Conservation (phyloP, 2,888 invertebrate genomes). For the Eupithecia pulchellata region DNA sequence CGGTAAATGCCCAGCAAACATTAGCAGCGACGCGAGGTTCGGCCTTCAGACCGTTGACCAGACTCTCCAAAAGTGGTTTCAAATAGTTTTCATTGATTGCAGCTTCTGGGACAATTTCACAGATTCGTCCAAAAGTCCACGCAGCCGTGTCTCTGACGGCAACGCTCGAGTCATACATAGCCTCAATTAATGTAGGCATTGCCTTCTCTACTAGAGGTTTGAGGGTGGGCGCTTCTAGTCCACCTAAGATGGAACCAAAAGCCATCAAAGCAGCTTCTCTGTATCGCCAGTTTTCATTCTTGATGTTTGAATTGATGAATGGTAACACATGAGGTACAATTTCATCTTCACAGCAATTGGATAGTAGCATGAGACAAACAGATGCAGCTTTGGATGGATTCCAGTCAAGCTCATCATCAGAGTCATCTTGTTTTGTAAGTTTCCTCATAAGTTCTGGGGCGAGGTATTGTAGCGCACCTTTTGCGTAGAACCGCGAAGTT, state of each 20-base stretch:
- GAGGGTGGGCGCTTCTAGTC: slow-evolving; percentile 93
- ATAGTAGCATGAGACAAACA: slow-evolving; percentile 98
- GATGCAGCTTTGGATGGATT: slow-evolving; percentile 99
- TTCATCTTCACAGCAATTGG: slow-evolving; percentile 98
- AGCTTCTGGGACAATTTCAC: slow-evolving; percentile 98
- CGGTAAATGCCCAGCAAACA: slow-evolving; percentile 99
- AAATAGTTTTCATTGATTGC: slow-evolving; percentile 95
- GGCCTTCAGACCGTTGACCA: slow-evolving; percentile 94
- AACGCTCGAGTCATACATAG: slow-evolving; percentile 97
- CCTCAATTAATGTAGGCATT: slow-evolving; percentile 96
- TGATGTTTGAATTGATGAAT: slow-evolving; percentile 97
- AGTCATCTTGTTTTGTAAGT: slow-evolving; percentile 98
- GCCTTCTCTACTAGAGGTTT: slow-evolving; percentile 98
- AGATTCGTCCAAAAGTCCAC: slow-evolving; percentile 99
- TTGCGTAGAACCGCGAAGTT: slow-evolving; percentile 98
- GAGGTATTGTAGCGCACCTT: slow-evolving; percentile 97
- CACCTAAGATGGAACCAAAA: slow-evolving; percentile 97
- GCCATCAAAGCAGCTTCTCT: slow-evolving; percentile 99
- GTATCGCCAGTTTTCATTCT: slow-evolving; percentile 95
- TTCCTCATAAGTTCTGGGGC: slow-evolving; percentile 97
- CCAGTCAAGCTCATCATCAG: slow-evolving; percentile 99
- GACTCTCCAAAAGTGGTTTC: slow-evolving; percentile 91
- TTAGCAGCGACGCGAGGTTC: slow-evolving; percentile 99
- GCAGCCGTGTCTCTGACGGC: slow-evolving; percentile 98
- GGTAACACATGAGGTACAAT: slow-evolving; percentile 98